Percentiles rank a stretch among this genome's conserved stretches.
These are phyloP conservation scores for Cotesia congregata DNA, from an alignment of 2,888 invertebrate genomes.

Conservation along the genomic window DNA sequence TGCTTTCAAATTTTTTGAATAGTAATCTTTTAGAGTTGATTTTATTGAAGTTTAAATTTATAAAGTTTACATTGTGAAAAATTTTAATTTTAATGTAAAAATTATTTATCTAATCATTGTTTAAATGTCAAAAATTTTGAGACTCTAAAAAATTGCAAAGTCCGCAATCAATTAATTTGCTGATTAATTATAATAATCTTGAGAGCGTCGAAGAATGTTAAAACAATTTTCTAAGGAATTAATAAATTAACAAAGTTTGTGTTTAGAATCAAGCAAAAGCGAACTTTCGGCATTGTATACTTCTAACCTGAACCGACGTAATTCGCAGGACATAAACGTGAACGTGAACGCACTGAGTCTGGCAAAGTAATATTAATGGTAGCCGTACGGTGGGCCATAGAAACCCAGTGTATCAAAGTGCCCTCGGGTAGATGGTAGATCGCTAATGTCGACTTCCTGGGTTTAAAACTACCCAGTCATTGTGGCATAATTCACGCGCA, in stretches of 20 bases:
- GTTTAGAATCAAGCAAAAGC: background rate
- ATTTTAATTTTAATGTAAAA: no score
- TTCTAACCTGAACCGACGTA: background rate
- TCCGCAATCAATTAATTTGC: background rate
- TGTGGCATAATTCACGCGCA: slow-evolving; percentile 68
- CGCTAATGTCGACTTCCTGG: slow-evolving; percentile 68
- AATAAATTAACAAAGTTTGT: background rate
- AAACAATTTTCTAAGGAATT: background rate
- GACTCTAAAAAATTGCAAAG: no score
- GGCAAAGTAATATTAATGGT: slow-evolving; percentile 69
- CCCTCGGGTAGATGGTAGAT: slow-evolving; percentile 52
- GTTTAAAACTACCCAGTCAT: slow-evolving; percentile 70
- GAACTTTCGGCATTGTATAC: background rate
- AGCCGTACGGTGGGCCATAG: slow-evolving; percentile 40
- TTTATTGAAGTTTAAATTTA: no score
- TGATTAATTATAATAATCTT: background rate
- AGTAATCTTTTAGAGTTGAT: no score
- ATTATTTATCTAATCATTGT: no score
- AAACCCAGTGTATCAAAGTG: slow-evolving; percentile 63
- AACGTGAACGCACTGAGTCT: slow-evolving; percentile 38
- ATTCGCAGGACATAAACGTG: background rate
- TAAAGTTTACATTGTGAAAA: no score
- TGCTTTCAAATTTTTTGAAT: no score
- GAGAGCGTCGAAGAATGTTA: no score
- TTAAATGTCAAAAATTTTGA: no score